Evolutionary conservation across 2,888 invertebrate species (phyloP), one percentile per base, ranked within the genome.

Genomic region (Drosophila mettleri): DNA sequence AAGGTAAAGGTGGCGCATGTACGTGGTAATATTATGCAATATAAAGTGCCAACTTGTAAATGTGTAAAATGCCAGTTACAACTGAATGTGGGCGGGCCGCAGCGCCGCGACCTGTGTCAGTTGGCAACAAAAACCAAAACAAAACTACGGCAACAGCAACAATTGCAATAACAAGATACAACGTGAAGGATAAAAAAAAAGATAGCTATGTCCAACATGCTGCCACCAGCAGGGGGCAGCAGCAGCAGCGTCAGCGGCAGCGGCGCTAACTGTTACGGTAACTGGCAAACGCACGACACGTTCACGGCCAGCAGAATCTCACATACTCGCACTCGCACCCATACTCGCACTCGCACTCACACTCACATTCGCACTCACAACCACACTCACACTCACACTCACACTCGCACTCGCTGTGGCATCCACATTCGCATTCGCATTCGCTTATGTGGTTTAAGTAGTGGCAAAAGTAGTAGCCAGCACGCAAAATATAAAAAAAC

Each of bases 31-130:
- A 88, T 86, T 88, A 83, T 86, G 89, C 82, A 86, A 86, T 86
- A 88, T 83, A 83, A 83, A 83, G 88, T 88, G 82, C 80, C 88
- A 83, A 83, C 86, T 83, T 83, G 88, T 88, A 83, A 88, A 83
- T 83, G 88, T 88, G 82, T 88, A 86, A 83, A 83, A 88, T 83
- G 80, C 66, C 88, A 88, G 73, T 76, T 86, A 83, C 72, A 86
- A 65, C 69, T 60, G 59, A 51, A 60, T 43, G 74, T 39, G 48
- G 33, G 52, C 49, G 66, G 8, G 18, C n/a, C 18, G 20, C 14
- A 2, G 24, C 0, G 52, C 22, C 38, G n/a, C 22, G 18, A n/a
- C 7, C 39, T 48, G 38, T 55, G 55, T 41, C 65, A 36, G 74
- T 57, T 62, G 58, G 55, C 59, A 67, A 20, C 78, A 74, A 54